Evolutionary conservation across 2,888 invertebrate species (phyloP).

Genomic region (Nemapogon koenigi): DNA sequence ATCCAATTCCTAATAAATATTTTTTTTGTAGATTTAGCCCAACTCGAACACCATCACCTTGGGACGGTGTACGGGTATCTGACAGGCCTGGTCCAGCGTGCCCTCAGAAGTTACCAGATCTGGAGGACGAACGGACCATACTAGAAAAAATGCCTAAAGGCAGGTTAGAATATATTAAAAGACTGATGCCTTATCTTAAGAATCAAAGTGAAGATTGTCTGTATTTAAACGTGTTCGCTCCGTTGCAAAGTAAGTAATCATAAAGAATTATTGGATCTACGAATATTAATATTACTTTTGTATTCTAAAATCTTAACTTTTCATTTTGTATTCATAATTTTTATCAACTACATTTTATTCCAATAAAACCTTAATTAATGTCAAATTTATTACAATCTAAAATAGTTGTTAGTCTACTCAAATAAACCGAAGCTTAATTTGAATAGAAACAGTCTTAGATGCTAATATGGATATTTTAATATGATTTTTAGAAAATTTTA

Average conservation of each 20-base stretch:
- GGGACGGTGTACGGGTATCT: constrained; percentile 86
- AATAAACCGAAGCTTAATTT: too few relatives aligned
- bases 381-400: neutral
- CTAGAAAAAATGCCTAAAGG: constrained; percentile 89
- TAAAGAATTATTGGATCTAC: neutral
- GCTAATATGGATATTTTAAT: too few relatives aligned
- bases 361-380: neutral
- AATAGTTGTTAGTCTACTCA: neutral
- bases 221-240: constrained; percentile 96
- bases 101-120: constrained; percentile 87
- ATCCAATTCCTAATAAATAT: too few relatives aligned
- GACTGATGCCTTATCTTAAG: constrained; percentile 87
- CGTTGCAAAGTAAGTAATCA: constrained; percentile 84
- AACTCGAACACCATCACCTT: constrained; percentile 89
- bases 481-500: too few relatives aligned
- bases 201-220: constrained; percentile 98
- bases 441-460: too few relatives aligned
- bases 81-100: constrained; percentile 87
- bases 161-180: constrained; percentile 86
- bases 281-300: too few relatives aligned
- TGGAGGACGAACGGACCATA: constrained; percentile 82
- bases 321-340: too few relatives aligned
- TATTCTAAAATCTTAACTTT: too few relatives aligned
- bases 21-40: constrained; percentile 79
- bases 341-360: too few relatives aligned